These are phyloP conservation scores for Dendronephthya gigantea DNA, from an alignment of 64 coral and sea anemone genomes.

Conservation along the genomic window DNA sequence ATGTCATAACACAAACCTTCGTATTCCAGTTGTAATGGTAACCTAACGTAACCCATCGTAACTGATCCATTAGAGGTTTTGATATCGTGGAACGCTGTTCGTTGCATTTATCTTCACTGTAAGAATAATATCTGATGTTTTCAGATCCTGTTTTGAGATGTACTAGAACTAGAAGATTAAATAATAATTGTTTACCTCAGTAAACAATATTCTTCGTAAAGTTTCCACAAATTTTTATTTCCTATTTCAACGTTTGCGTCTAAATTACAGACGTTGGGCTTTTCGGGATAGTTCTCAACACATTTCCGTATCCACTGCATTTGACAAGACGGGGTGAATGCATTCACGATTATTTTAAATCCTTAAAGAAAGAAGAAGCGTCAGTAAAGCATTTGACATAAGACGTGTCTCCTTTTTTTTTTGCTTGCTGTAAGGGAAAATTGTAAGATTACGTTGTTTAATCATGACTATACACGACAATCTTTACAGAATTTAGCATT, in stretches of 20 bases:
- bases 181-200: neutral
- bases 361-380: constrained; percentile 36
- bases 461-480: too few species aligned
- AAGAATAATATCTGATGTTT: neutral
- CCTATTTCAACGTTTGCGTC: constrained; percentile 43
- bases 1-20: constrained; percentile 41
- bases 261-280: constrained; percentile 55
- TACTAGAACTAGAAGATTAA: too few species aligned
- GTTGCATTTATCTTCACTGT: neutral
- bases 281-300: constrained; percentile 36
- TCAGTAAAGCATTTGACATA: too few species aligned
- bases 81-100: neutral
- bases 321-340: constrained; percentile 18
- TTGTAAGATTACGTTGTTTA: too few species aligned
- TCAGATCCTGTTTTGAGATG: too few species aligned
- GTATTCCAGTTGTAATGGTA: constrained; percentile 62
- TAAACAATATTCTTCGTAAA: neutral
- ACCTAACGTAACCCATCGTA: constrained; percentile 54
- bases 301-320: constrained; percentile 29
- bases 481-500: too few species aligned
- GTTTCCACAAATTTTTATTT: constrained; percentile 39
- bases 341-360: constrained; percentile 43
- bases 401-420: too few species aligned
- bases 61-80: constrained; percentile 37
- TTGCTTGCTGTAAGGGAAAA: too few species aligned